A percentile compares a stretch with the other conserved stretches of the same genome.
Conservation (phyloP, 2,113 vertebrate species). For the Onychostruthus taczanowskii region DNA sequence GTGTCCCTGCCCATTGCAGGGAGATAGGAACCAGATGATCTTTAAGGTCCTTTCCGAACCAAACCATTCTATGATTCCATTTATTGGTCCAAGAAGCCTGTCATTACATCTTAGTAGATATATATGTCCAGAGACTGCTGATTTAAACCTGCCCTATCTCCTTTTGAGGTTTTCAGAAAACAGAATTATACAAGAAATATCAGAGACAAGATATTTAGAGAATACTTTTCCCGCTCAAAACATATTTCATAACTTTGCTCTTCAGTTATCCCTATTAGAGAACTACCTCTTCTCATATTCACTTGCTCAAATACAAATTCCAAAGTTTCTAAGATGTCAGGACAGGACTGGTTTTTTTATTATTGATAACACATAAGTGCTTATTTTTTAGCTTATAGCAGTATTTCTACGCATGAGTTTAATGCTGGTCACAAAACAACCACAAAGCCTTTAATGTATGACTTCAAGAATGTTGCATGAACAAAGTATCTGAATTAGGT, state of each 20-base stretch:
- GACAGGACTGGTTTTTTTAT: neutral
- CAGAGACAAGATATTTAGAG: neutral
- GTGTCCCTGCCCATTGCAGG: neutral
- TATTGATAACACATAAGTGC: neutral
- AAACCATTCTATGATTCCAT: neutral
- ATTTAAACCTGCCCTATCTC: neutral
- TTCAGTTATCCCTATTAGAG: neutral
- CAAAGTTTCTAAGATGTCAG: neutral
- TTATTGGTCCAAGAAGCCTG: neutral
- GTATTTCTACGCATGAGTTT: neutral
- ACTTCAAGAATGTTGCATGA: rapidly evolving
- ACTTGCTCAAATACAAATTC: neutral
- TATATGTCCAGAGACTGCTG: neutral
- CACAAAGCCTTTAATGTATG: neutral
- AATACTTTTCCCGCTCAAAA: neutral
- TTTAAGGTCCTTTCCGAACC: neutral
- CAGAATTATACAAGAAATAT: neutral
- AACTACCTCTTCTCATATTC: neutral
- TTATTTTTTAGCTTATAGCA: neutral
- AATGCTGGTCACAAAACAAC: neutral
- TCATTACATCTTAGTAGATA: neutral
- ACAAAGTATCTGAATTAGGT: neutral
- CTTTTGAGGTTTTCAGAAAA: neutral
- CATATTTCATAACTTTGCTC: neutral
- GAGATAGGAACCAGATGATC: neutral